Evolutionary conservation across 2,888 invertebrate genomes (phyloP).

Genomic region (Cecidostiba fungosa): DNA sequence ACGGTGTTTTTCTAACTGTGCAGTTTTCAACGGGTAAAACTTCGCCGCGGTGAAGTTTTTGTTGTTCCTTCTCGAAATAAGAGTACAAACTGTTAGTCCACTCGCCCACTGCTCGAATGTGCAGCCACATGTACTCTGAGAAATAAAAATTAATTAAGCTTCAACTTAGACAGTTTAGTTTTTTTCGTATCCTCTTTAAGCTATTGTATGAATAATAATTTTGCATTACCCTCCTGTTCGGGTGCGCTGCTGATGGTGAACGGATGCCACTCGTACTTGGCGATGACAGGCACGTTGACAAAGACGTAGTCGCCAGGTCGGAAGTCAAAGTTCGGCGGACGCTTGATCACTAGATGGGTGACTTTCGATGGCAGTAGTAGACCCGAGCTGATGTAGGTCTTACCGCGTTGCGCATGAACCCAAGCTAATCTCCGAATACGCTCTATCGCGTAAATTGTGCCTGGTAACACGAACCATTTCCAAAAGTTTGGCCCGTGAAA

Average conservation of each 20-base stretch:
- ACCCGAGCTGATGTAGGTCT: conserved; percentile 94
- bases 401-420: conserved; percentile 86
- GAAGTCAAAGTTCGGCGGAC: conserved; percentile 93
- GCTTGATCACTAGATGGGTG: conserved; percentile 93
- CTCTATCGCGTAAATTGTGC: conserved; percentile 89
- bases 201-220: background rate
- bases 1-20: conserved; percentile 70
- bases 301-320: conserved; percentile 97
- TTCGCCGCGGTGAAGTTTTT: conserved; percentile 86
- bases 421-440: conserved; percentile 84
- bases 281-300: conserved; percentile 94
- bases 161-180: too few species aligned
- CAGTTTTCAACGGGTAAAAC: conserved; percentile 80
- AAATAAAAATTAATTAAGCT: background rate
- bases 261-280: conserved; percentile 97
- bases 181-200: too few species aligned
- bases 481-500: conserved; percentile 96
- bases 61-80: conserved; percentile 92
- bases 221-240: conserved; percentile 89
- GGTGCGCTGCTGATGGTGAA: conserved; percentile 98
- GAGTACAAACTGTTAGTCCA: conserved; percentile 95
- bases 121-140: conserved; percentile 94
- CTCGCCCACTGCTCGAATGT: conserved; percentile 95
- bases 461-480: conserved; percentile 96
- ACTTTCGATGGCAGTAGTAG: conserved; percentile 93